phyloP scores from a whole-genome alignment of 2,888 invertebrate species.

The Drosophila atroscutellata region DNA sequence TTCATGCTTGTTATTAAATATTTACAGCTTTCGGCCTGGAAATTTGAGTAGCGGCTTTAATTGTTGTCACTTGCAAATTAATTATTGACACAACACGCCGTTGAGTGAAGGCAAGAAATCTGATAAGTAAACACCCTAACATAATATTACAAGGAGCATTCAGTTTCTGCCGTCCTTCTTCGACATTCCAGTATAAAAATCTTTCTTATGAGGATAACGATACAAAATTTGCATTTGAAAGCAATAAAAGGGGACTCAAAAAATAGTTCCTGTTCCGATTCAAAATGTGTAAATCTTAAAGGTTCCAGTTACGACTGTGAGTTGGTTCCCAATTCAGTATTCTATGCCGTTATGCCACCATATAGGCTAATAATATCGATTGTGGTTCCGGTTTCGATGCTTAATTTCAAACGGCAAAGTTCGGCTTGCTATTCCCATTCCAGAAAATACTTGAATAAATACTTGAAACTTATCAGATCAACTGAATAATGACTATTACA shows the following conservation, averaged over 20 bases:
- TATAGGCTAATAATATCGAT: neutral
- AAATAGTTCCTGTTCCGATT: neutral
- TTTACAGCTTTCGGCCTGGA: slow-evolving; percentile 60
- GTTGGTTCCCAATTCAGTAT: neutral
- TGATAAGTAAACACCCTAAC: neutral
- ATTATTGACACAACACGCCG: slow-evolving; percentile 62
- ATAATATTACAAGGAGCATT: neutral
- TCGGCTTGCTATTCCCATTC: neutral
- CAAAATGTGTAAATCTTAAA: neutral
- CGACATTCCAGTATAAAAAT: neutral
- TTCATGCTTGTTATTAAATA: slow-evolving; percentile 74
- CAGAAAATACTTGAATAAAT: too few species aligned
- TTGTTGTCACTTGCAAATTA: slow-evolving; percentile 79
- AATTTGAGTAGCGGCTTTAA: slow-evolving; percentile 74
- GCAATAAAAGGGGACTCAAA: neutral
- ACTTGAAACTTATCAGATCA: too few species aligned
- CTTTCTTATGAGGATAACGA: neutral
- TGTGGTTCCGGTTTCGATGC: neutral
- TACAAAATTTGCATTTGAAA: neutral
- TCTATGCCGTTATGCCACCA: neutral
- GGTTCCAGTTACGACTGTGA: neutral
- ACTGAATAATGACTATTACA: neutral
- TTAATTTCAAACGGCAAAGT: neutral
- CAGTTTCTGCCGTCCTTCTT: neutral
- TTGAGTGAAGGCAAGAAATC: neutral